Conservation (phyloP, 2,888 invertebrate genomes). For the Nematopogon swammerdamellus region DNA sequence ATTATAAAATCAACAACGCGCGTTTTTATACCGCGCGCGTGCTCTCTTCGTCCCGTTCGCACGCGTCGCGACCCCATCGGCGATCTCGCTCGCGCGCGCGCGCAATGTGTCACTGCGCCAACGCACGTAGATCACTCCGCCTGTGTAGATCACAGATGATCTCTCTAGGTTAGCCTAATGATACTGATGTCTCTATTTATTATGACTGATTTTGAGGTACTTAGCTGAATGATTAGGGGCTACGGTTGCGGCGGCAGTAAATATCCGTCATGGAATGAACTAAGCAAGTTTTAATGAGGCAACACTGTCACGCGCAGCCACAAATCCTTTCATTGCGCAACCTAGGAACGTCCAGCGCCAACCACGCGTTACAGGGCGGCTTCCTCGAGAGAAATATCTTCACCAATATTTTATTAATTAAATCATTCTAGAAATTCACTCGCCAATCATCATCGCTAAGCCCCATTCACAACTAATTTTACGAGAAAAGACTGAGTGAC, state of each 20-base stretch:
- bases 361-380: too few relatives aligned
- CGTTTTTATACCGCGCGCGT: conserved; percentile 39
- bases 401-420: too few relatives aligned
- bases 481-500: too few relatives aligned
- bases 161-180: neutral
- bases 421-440: too few relatives aligned
- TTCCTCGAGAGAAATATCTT: too few relatives aligned
- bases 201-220: neutral
- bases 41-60: conserved; percentile 25
- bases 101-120: conserved; percentile 13
- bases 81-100: neutral
- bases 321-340: neutral
- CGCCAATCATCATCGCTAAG: too few relatives aligned
- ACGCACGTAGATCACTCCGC: neutral
- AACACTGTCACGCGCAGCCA: neutral
- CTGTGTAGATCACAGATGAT: neutral
- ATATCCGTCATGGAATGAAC: neutral
- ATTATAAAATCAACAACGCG: conserved; percentile 52
- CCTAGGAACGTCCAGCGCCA: neutral
- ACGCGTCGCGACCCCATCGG: neutral
- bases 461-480: too few relatives aligned
- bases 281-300: neutral
- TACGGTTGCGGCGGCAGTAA: neutral
- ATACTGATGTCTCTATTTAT: neutral
- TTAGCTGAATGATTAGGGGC: neutral